phyloP scores from a whole-genome alignment of 2,797 vertebrate species.

The Urosaurus nigricauda region DNA sequence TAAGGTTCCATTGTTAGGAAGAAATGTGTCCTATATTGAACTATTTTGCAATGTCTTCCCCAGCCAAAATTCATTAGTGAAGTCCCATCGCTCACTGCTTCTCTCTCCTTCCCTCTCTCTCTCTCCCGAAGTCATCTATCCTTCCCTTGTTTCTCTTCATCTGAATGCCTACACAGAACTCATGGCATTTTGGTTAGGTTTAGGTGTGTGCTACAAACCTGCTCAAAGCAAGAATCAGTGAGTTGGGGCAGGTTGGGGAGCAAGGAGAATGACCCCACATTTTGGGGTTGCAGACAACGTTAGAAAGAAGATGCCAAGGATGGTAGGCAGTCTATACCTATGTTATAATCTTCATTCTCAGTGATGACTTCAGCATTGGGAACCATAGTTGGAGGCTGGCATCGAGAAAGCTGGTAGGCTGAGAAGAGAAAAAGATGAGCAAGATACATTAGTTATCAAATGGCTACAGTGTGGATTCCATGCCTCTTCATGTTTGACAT shows the following conservation, averaged over 20 bases:
- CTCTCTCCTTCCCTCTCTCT: no score
- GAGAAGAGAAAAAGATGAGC: conserved; percentile 42
- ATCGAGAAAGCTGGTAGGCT: conserved; percentile 95
- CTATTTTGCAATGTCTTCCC: not conserved
- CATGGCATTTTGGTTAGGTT: not conserved
- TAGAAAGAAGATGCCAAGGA: not conserved
- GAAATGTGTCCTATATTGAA: not conserved
- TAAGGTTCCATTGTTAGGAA: not conserved
- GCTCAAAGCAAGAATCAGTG: not conserved
- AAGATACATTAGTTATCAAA: not conserved
- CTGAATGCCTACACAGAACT: not conserved
- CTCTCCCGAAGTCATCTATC: not conserved
- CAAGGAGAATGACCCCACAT: not conserved
- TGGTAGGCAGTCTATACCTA: conserved; percentile 80
- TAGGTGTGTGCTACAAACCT: not conserved
- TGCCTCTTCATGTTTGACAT: not conserved
- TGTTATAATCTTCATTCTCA: conserved; percentile 95
- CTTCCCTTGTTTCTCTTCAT: not conserved
- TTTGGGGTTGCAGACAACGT: fast-evolving
- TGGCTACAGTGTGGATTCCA: not conserved
- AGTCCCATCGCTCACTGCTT: not conserved
- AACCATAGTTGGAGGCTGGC: conserved; percentile 91
- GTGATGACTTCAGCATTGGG: conserved; percentile 95
- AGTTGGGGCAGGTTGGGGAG: no score
- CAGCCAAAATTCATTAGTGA: not conserved